Base-by-base conservation (phyloP, 2,113 vertebrate species). In the Psammodynastes pulverulentus region DNA sequence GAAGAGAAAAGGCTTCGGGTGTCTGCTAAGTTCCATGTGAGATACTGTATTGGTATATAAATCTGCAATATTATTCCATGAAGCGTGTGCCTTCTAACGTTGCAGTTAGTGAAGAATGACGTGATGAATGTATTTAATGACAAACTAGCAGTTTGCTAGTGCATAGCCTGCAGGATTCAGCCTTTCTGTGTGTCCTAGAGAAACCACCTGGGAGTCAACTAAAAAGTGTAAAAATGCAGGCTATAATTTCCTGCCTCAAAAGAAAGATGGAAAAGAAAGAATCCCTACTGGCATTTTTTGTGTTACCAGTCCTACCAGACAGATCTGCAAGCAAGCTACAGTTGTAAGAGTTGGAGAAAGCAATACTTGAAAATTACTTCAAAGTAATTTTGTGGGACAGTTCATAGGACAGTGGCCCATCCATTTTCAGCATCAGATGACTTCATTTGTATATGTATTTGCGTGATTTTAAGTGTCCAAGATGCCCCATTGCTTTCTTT, bases 61-160 rank as follows among this genome's bases (percentile, higher is more conserved):
- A 88, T 91, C 92, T 92, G 58, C 94, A 54, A 39, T 89, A 94
- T 95, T 96, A 88, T 94, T 93, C 90, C 84, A 89, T 10, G 1
- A 92, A 84, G 93, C 87, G 79, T 96, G 93, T 95, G 94, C 92
- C 93, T 94, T 95, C 91, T 93, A 89, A 58, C 54, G 46, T 34
- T 92, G 67, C 52, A 48, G 43, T 84, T 89, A 53, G 62, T 72
- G 67, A 89, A 89, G 72, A 43, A 84, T 91, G 89, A 93, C 93
- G 87, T 94, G 94, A 92, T 92, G 94, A 94, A 86, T 95, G 84
- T 94, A 93, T 95, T 94, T 95, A 93, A 93, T 92, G 49, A 84
- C 17, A 84, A 84, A 56, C 46, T 90, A 91, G 93, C 95, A 90
- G 89, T 53, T 54, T 94, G 91, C 92, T 92, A 49, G 93, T 87